These are phyloP conservation scores for Napeogenes sylphis DNA, from an alignment of 2,888 invertebrate species.

Conservation along the genomic window DNA sequence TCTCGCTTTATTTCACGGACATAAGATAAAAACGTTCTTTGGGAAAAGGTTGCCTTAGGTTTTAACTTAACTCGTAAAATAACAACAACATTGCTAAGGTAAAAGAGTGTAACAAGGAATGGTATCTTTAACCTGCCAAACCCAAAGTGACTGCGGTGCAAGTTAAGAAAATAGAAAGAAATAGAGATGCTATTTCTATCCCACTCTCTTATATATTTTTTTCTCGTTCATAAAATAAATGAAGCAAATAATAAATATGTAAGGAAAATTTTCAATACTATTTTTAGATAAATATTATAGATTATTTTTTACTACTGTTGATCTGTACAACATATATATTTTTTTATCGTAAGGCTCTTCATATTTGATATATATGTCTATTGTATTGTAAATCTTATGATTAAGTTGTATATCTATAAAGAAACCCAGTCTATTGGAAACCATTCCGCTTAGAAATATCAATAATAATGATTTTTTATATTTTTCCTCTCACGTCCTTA, in stretches of 20 bases:
- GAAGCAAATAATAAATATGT: too few relatives aligned
- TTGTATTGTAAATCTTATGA: too few relatives aligned
- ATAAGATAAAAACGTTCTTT: slow-evolving; percentile 32
- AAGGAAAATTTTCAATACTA: too few relatives aligned
- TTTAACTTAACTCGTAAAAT: slow-evolving; percentile 48
- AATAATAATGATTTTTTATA: slow-evolving; percentile 13
- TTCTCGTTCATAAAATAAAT: too few relatives aligned
- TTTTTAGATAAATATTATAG: too few relatives aligned
- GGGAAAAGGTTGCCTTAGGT: slow-evolving; percentile 39
- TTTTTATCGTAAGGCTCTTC: slow-evolving; percentile 5
- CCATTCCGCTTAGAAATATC: slow-evolving; percentile 1
- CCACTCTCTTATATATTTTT: too few relatives aligned
- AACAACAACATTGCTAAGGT: slow-evolving; percentile 50
- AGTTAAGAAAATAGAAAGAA: slow-evolving; percentile 24
- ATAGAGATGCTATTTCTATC: background rate
- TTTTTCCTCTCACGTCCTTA: slow-evolving; percentile 19
- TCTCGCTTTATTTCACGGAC: slow-evolving; percentile 29
- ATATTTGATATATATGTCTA: background rate
- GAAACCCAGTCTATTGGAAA: slow-evolving; percentile 16
- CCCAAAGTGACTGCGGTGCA: slow-evolving; percentile 59
- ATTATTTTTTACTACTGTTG: too few relatives aligned
- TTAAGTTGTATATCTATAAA: slow-evolving; percentile 3
- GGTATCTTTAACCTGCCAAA: slow-evolving; percentile 40
- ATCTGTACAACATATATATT: slow-evolving; percentile 14
- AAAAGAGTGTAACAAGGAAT: slow-evolving; percentile 53